Conservation (phyloP, 53 echinoderm and acorn worm genomes). For the Echinometra lucunter region DNA sequence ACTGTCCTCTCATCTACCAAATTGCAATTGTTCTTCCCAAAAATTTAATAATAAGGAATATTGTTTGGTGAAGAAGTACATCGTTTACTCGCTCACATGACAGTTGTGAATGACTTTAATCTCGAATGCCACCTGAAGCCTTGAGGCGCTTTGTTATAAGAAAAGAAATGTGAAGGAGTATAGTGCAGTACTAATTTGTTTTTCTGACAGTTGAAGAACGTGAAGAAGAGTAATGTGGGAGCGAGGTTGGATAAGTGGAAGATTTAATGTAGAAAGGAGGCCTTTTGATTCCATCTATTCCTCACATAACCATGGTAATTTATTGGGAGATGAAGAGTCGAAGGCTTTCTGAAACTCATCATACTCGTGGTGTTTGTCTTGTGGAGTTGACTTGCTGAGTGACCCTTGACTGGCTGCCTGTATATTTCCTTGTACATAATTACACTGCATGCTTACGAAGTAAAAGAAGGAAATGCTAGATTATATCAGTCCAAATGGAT, state of each 20-base stretch:
- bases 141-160: not conserved
- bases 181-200: not conserved
- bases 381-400: not conserved
- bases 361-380: too few species aligned
- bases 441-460: not conserved
- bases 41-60: not conserved
- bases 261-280: not conserved
- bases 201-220: not conserved
- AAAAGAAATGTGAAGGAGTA: not conserved
- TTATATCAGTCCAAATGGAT: not conserved
- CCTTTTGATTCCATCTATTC: not conserved
- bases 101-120: not conserved
- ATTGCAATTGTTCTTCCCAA: not conserved
- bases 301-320: not conserved
- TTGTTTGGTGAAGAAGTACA: not conserved
- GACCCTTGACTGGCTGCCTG: not conserved
- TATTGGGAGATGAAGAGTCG: not conserved
- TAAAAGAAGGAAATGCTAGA: not conserved
- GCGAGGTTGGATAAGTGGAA: not conserved
- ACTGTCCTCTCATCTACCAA: not conserved
- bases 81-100: not conserved
- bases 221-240: not conserved
- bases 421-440: not conserved
- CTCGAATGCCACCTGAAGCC: not conserved
- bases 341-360: not conserved